phyloP scores from a whole-genome alignment of 2,888 invertebrate species.

The Nasonovia ribisnigri region DNA sequence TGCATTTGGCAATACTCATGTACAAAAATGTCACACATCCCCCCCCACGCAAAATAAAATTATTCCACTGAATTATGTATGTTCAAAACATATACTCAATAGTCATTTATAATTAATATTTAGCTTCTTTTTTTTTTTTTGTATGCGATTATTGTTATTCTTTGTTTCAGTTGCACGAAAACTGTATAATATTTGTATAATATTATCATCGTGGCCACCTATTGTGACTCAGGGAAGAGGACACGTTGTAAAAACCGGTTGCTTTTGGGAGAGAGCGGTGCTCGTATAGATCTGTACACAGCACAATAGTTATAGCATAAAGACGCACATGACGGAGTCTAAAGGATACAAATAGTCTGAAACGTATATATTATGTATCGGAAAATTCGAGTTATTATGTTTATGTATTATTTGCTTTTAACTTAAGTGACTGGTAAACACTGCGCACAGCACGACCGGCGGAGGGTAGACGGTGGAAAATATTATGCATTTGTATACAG shows the following conservation, averaged over 20 bases:
- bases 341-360: background rate
- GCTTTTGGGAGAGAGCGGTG: background rate
- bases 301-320: background rate
- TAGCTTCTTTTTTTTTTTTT: background rate
- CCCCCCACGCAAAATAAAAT: background rate
- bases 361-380: background rate
- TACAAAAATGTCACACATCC: background rate
- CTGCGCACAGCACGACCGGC: background rate
- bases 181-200: background rate
- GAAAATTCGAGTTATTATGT: constrained; percentile 30
- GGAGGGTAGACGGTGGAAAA: background rate
- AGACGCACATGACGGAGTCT: background rate
- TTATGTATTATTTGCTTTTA: constrained; percentile 59
- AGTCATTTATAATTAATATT: background rate
- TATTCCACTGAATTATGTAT: background rate
- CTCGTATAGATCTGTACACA: background rate
- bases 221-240: background rate
- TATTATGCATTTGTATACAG: background rate
- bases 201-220: background rate
- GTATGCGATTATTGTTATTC: background rate
- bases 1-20: background rate
- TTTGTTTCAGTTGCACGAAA: background rate
- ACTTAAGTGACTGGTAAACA: constrained; percentile 60
- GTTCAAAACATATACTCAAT: background rate
- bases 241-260: background rate